Percentiles rank a stretch among this genome's conserved stretches.
These are phyloP conservation scores for Drymonia ruficornis DNA, from an alignment of 2,888 invertebrate genomes.

Conservation along the genomic window DNA sequence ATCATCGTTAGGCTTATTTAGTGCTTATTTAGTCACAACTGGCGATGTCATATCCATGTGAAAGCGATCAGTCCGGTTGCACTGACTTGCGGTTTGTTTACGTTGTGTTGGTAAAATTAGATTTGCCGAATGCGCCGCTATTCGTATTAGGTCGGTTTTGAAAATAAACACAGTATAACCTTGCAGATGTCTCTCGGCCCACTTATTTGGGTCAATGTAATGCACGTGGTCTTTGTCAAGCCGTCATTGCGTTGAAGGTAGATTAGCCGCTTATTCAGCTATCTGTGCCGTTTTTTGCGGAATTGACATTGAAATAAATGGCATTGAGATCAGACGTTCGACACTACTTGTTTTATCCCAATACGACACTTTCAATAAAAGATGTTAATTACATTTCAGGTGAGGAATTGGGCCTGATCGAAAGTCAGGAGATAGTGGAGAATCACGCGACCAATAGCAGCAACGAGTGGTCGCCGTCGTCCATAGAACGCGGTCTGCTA, in stretches of 20 bases:
- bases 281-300: conserved; percentile 28
- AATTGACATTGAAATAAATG: conserved; percentile 29
- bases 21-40: conserved; percentile 56
- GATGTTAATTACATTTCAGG: conserved; percentile 58
- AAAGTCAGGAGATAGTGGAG: conserved; percentile 74
- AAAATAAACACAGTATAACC: conserved; percentile 80
- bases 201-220: conserved; percentile 82
- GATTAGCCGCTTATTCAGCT: conserved; percentile 33
- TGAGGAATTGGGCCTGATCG: conserved; percentile 76
- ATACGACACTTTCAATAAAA: background rate
- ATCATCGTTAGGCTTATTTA: conserved; percentile 67
- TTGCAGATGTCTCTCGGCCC: conserved; percentile 73
- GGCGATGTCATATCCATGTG: conserved; percentile 64
- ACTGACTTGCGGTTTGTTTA: conserved; percentile 78
- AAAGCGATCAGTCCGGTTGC: conserved; percentile 61
- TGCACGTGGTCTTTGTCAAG: conserved; percentile 74
- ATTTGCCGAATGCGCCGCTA: conserved; percentile 70
- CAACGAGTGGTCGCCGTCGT: conserved; percentile 75
- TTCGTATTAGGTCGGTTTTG: conserved; percentile 79
- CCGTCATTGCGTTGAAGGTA: conserved; percentile 47
- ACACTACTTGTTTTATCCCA: conserved; percentile 2
- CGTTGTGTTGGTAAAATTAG: conserved; percentile 79
- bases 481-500: conserved; percentile 73
- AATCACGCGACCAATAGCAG: conserved; percentile 75
- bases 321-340: conserved; percentile 16